Conservation (phyloP, 2,888 invertebrate species). For the Bugula neritina region DNA sequence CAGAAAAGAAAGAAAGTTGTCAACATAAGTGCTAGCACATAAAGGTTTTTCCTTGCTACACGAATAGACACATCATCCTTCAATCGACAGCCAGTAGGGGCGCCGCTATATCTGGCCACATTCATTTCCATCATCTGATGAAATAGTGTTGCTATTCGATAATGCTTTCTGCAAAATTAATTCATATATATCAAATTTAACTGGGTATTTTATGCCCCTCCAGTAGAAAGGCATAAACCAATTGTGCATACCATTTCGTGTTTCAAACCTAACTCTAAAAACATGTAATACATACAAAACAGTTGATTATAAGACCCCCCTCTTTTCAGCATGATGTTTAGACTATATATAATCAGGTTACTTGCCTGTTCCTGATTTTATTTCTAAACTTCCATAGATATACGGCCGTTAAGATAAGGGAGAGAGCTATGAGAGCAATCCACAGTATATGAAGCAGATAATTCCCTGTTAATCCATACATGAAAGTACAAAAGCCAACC, state of each 20-base stretch:
- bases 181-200: no score
- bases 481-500: constrained; percentile 69
- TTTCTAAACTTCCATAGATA: constrained; percentile 73
- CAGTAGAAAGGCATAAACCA: no score
- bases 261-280: no score
- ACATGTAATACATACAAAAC: no score
- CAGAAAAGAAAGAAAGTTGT: constrained; percentile 6
- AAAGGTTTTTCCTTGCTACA: constrained; percentile 10
- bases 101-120: neutral
- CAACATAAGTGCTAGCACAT: neutral
- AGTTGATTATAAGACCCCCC: no score
- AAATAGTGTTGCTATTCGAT: constrained; percentile 10
- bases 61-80: neutral
- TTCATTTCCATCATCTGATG: neutral
- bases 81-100: neutral
- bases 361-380: constrained; percentile 40
- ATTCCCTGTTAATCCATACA: constrained; percentile 79
- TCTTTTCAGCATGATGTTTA: no score
- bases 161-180: neutral
- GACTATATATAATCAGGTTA: no score
- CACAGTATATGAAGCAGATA: constrained; percentile 84
- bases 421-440: constrained; percentile 81
- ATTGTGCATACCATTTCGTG: no score
- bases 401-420: constrained; percentile 74
- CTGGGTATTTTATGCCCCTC: no score